Conservation (phyloP, 2,888 invertebrate genomes). For the Allygus modestus region DNA sequence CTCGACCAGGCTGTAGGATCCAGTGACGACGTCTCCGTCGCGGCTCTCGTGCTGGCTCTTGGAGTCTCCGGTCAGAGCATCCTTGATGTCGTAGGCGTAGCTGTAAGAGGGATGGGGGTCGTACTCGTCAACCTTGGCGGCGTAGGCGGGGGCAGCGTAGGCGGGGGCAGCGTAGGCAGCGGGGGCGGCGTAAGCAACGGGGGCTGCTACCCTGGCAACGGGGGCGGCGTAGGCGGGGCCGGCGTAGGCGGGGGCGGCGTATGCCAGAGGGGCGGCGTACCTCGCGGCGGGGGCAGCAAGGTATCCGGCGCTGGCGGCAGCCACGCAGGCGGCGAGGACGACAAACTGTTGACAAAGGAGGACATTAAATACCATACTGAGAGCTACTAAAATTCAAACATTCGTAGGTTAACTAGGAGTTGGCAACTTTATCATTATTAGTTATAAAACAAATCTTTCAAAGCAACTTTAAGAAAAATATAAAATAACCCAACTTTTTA, state of each 20-base stretch:
- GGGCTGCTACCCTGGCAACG: slow-evolving; percentile 56
- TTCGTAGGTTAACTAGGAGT: no score
- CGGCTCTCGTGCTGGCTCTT: slow-evolving; percentile 70
- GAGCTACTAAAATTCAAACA: no score
- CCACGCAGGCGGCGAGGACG: slow-evolving; percentile 70
- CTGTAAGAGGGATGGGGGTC: slow-evolving; percentile 70
- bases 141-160: slow-evolving; percentile 68
- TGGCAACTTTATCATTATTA: no score
- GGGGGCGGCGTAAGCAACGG: slow-evolving; percentile 68
- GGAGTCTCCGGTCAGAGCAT: slow-evolving; percentile 70
- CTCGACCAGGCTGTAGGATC: slow-evolving; percentile 69
- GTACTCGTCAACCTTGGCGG: slow-evolving; percentile 67
- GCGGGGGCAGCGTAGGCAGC: slow-evolving; percentile 69
- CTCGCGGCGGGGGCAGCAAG: slow-evolving; percentile 71
- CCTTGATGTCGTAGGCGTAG: slow-evolving; percentile 71
- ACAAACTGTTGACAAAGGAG: slow-evolving; percentile 65
- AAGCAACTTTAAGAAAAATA: no score
- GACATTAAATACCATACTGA: no score
- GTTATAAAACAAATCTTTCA: no score
- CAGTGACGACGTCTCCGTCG: slow-evolving; percentile 70
- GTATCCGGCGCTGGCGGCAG: slow-evolving; percentile 71
- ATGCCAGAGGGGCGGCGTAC: slow-evolving; percentile 68
- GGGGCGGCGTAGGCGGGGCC: slow-evolving; percentile 71
- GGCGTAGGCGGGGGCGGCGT: slow-evolving; percentile 70
- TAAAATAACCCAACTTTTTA: no score